Evolutionary conservation across 2,113 vertebrate genomes (phyloP).

Genomic region (Axis porcinus): DNA sequence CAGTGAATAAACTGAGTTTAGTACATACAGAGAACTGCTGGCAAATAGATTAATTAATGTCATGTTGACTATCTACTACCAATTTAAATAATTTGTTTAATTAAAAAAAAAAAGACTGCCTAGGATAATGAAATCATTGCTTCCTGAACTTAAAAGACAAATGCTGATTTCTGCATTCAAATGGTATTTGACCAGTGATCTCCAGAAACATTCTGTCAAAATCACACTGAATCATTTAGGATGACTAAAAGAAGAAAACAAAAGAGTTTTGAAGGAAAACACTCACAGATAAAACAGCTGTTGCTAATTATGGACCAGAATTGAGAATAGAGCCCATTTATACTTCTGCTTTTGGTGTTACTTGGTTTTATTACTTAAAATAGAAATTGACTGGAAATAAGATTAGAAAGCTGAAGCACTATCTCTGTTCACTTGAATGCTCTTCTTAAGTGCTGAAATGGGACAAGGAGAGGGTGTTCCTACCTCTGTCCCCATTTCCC

Average conservation of each 20-base stretch:
- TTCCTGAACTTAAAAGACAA: constrained; percentile 13
- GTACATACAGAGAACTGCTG: background rate
- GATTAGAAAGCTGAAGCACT: background rate
- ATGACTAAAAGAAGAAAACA: background rate
- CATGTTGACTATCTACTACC: background rate
- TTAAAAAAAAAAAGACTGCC: background rate
- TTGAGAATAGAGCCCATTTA: background rate
- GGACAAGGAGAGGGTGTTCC: background rate
- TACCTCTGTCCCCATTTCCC: background rate
- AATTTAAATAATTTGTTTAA: constrained; percentile 8
- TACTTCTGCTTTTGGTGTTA: background rate
- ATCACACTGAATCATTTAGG: background rate
- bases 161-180: background rate
- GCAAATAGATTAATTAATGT: constrained; percentile 35
- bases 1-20: background rate
- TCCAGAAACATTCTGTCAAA: background rate
- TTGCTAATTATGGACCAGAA: background rate
- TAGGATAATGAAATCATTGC: background rate
- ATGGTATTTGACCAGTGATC: background rate
- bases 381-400: background rate
- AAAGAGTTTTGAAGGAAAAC: background rate
- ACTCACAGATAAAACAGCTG: background rate
- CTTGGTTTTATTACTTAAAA: constrained; percentile 15
- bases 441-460: background rate
- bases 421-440: background rate